Base-by-base conservation (phyloP, 2,113 vertebrate genomes). In the Dermatemys mawii region DNA sequence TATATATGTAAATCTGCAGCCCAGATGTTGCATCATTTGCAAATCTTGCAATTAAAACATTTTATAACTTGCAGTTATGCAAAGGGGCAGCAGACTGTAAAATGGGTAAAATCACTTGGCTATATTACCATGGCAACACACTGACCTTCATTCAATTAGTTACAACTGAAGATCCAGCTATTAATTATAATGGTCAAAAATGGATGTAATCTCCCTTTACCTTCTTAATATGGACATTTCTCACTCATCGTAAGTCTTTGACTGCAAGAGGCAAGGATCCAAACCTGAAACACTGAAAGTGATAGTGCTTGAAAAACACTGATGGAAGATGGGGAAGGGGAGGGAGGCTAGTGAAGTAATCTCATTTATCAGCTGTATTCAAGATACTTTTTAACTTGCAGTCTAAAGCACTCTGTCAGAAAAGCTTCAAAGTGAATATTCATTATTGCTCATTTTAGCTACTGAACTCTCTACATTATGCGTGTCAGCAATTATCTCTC, bases 1-100 rank as follows among this genome's bases (percentile, higher is more conserved):
- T 97, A 98, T 98, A 96, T 97, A 98, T 98, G 98, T 97, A 98
- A 98, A 98, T 97, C 91, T 85, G 84, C 88, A 91, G 94, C 94
- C 98, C 98, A 99, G 98, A 98, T 98, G 98, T 98, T 98, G 97
- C 97, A 98, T 98, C 98, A 98, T 98, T 99, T 98, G 98, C 98
- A 98, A 97, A 97, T 98, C 97, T 97, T 98, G 97, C 97, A 98
- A 98, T 98, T 98, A 97, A 98, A 98, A 98, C 98, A 97, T 97
- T 98, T 98, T 98, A 98, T 97, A 98, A 97, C 97, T 98, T 97
- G 91, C 67, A 93, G 97, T 97, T 97, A 98, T 97, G 97, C 95
- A 97, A 97, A 98, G 96, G 96, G 96, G 97, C 97, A 98, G 94
- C 97, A 98, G 98, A 98, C 97, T 98, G 96, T 98, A 98, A 98